Conservation (phyloP, 2,888 invertebrate genomes). For the Nemapogon koenigi region DNA sequence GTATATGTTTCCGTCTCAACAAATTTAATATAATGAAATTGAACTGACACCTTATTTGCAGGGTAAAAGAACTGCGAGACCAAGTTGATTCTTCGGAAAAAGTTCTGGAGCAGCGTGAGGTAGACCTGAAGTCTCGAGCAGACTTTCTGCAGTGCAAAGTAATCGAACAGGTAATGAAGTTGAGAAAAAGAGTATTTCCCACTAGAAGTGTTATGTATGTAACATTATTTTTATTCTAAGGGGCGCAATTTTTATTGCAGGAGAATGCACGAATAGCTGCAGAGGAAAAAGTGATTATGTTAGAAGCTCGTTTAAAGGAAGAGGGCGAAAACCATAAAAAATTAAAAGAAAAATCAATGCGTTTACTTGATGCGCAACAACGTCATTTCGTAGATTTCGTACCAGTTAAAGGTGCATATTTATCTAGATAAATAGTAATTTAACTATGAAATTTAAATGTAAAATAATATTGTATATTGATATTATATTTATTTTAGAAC, state of each 20-base stretch:
- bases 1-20: not conserved
- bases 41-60: conserved; percentile 20
- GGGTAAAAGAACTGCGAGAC: conserved; percentile 47
- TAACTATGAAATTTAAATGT: not conserved
- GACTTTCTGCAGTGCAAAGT: conserved; percentile 41
- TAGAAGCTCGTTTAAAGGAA: conserved; percentile 32
- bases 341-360: conserved; percentile 34
- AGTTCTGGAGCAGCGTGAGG: conserved; percentile 22
- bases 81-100: conserved; percentile 29
- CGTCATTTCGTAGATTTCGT: conserved; percentile 38
- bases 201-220: no score
- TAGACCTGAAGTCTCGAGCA: conserved; percentile 25
- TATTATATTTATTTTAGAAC: conserved; percentile 27
- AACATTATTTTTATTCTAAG: not conserved
- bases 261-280: conserved; percentile 12
- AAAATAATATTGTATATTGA: not conserved
- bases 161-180: conserved; percentile 42
- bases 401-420: conserved; percentile 36
- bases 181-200: conserved; percentile 15
- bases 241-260: not conserved
- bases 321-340: conserved; percentile 29
- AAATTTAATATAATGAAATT: no score
- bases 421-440: not conserved
- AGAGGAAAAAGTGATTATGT: conserved; percentile 24
- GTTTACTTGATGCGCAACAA: conserved; percentile 37